A percentile compares a stretch with the other conserved stretches of the same genome.
These are phyloP conservation scores for Brachionus rotundiformis DNA, from an alignment of 1,140 invertebrate species.

Conservation along the genomic window DNA sequence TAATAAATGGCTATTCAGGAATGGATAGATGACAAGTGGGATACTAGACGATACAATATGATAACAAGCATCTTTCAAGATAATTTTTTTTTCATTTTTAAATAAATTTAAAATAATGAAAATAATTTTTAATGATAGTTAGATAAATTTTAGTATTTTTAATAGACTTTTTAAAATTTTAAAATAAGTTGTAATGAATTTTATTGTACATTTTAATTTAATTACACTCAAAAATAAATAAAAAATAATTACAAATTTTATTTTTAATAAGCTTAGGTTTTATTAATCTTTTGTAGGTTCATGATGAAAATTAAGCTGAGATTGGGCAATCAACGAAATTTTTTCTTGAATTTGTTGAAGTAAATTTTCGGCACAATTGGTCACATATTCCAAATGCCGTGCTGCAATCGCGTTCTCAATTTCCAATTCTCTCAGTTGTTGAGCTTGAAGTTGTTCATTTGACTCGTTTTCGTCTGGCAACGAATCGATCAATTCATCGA, in stretches of 20 bases:
- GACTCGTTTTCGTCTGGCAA: constrained; percentile 49
- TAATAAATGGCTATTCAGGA: no score
- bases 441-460: constrained; percentile 44
- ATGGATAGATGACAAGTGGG: no score
- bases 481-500: constrained; percentile 50
- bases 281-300: constrained; percentile 26
- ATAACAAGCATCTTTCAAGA: no score
- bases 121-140: no score
- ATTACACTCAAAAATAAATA: background rate
- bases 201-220: background rate
- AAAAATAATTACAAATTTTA: constrained; percentile 10
- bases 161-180: background rate
- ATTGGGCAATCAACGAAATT: constrained; percentile 21
- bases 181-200: background rate
- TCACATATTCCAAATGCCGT: constrained; percentile 24
- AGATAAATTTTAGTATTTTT: background rate
- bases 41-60: no score
- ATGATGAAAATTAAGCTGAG: constrained; percentile 24
- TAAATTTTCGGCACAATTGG: constrained; percentile 40
- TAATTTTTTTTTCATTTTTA: no score
- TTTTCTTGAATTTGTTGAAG: constrained; percentile 50
- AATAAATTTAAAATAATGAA: no score
- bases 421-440: constrained; percentile 46
- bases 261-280: no score
- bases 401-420: constrained; percentile 39